These are phyloP conservation scores for Ochropleura plecta DNA, from an alignment of 2,888 invertebrate genomes.

Conservation along the genomic window DNA sequence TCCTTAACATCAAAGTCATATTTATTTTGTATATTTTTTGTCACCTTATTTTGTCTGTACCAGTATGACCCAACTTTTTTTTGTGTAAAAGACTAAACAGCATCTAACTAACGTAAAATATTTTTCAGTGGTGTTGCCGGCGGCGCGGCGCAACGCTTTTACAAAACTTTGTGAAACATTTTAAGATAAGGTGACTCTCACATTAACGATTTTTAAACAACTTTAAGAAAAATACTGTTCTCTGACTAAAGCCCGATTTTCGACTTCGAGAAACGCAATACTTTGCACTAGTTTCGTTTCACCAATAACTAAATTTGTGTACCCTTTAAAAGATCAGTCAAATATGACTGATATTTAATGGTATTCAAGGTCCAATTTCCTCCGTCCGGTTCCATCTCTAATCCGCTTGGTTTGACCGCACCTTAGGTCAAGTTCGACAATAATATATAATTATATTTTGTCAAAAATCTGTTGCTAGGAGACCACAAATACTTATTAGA, in stretches of 20 bases:
- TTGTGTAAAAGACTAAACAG: neutral
- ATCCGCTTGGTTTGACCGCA: neutral
- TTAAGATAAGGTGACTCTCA: neutral
- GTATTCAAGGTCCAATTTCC: neutral
- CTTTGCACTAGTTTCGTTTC: neutral
- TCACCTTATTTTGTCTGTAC: neutral
- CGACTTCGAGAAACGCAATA: neutral
- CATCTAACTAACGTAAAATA: conserved; percentile 8
- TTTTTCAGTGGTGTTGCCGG: conserved; percentile 20
- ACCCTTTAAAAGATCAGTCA: neutral
- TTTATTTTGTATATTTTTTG: neutral
- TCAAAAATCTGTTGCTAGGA: neutral
- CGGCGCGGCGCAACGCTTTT: conserved; percentile 8
- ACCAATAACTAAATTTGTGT: neutral
- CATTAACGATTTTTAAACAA: neutral
- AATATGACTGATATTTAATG: neutral
- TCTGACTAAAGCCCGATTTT: neutral
- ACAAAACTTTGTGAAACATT: conserved; percentile 22
- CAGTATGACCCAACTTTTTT: neutral
- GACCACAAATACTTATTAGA: neutral
- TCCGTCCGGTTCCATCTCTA: neutral
- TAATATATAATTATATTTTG: too few relatives aligned
- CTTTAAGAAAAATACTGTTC: neutral
- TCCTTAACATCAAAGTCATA: too few relatives aligned
- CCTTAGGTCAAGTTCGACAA: neutral